Evolutionary conservation across 2,888 invertebrate genomes (phyloP), one percentile per base, ranked within the genome.

Genomic region (Chelonus formosanus): DNA sequence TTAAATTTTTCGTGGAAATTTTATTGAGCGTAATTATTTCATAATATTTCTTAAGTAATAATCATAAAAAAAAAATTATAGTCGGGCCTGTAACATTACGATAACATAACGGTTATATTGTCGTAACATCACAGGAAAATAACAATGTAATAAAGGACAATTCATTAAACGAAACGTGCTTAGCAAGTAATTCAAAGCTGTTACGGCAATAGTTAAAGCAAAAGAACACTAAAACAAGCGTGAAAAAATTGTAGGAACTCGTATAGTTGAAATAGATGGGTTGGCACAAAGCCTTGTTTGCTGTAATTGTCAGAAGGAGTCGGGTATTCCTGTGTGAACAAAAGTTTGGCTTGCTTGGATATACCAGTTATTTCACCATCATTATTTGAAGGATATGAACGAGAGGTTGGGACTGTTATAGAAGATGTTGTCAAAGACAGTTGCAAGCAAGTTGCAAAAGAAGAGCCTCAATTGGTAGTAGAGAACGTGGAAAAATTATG

Each of bases 361-460:
- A 56, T 72, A 31, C 67, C 70, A 20, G 1, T 44, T 5, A 60
- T 73, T 3, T 57, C 52, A 20, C 3, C 8, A n/a, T n/a, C 44
- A n/a, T 6, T 67, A 6, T 72, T 56, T 36, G 70, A 71, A 50
- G 60, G 66, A 44, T 72, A 71, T 55, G 71, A 73, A 54, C 56
- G 62, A 48, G 53, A 67, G 63, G 52, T 71, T 53, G 72, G 70
- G n/a, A 48, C 65, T 32, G 44, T 48, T 5, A 64, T 73, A n/a
- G 69, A 73, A 53, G 60, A 69, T 57, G 65, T 62, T 31, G 71
- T 71, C 36, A 53, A 55, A 32, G 67, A 74, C 8, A 74, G 69
- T 44, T 73, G 72, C 54, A 56, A 62, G 57, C 63, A 59, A 44
- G 70, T 67, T 54, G 70, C 70, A 34, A 55, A 10, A 50, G 64